These are phyloP conservation scores for Terebella lapidaria DNA, from an alignment of 2,888 invertebrate species.

Conservation along the genomic window DNA sequence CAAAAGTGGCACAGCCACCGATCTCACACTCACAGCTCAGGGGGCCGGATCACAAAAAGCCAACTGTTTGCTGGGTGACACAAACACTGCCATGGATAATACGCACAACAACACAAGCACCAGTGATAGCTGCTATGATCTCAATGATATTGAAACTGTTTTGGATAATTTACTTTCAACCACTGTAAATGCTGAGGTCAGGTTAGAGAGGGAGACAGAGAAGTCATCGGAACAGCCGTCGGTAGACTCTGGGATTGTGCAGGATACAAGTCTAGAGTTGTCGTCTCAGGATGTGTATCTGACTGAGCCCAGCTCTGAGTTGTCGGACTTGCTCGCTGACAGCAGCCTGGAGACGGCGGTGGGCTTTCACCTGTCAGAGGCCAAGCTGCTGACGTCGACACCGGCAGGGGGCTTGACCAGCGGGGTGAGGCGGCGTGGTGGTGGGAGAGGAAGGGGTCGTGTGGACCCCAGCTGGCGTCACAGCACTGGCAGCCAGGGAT, in stretches of 20 bases:
- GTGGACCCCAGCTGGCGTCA: slow-evolving; percentile 33
- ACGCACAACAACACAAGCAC: not conserved
- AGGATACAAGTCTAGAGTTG: not conserved
- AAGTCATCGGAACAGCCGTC: not conserved
- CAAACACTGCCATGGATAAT: not conserved
- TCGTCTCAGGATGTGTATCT: not conserved
- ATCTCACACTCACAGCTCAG: not conserved
- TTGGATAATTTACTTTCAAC: slow-evolving; percentile 3
- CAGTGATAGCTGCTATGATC: slow-evolving; percentile 8
- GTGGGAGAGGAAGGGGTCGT: slow-evolving; percentile 38
- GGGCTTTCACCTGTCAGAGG: not conserved
- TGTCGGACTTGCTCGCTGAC: not conserved
- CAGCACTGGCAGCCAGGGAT: slow-evolving; percentile 42
- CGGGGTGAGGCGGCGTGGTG: not conserved
- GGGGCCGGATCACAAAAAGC: not conserved
- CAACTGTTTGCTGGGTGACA: not conserved
- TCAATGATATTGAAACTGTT: slow-evolving; percentile 15
- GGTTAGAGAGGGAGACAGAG: not conserved
- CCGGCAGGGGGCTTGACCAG: not conserved
- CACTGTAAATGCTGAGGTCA: not conserved
- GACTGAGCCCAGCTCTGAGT: not conserved
- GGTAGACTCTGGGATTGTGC: not conserved
- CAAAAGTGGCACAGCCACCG: not conserved
- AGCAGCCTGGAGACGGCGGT: not conserved
- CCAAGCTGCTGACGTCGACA: not conserved